phyloP scores from a whole-genome alignment of 2,888 invertebrate genomes.

The Pheosia gnoma region DNA sequence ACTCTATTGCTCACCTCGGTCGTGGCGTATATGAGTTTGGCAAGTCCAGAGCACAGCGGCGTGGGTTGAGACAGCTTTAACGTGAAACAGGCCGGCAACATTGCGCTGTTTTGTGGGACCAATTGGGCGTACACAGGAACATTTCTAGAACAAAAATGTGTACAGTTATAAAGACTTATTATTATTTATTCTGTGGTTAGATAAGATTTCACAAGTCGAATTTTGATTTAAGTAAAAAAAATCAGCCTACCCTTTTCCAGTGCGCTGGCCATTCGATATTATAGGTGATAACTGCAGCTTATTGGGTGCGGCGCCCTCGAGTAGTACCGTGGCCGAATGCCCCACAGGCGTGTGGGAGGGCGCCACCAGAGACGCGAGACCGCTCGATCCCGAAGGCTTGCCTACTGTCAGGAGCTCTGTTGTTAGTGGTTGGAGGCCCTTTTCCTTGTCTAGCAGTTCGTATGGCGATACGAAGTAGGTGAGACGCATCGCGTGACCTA shows the following conservation, averaged over 20 bases:
- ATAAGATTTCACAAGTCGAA: background rate
- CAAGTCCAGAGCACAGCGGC: slow-evolving; percentile 91
- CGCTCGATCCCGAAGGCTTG: slow-evolving; percentile 62
- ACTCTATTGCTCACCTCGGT: slow-evolving; percentile 60
- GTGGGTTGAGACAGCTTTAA: slow-evolving; percentile 91
- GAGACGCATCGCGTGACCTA: slow-evolving; percentile 96
- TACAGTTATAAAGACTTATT: no score
- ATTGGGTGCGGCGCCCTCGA: slow-evolving; percentile 94
- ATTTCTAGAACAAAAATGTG: slow-evolving; percentile 38
- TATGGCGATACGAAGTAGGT: slow-evolving; percentile 98
- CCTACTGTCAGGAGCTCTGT: slow-evolving; percentile 87
- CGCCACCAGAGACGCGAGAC: slow-evolving; percentile 69
- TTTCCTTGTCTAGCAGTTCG: slow-evolving; percentile 92
- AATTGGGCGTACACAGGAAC: slow-evolving; percentile 91
- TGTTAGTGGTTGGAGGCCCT: slow-evolving; percentile 89
- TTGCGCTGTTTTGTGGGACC: slow-evolving; percentile 93
- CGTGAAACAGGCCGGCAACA: slow-evolving; percentile 95
- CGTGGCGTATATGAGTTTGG: slow-evolving; percentile 82
- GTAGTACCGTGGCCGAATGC: slow-evolving; percentile 93
- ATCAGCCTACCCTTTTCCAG: slow-evolving; percentile 87
- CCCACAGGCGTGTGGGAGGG: slow-evolving; percentile 87
- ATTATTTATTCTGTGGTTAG: background rate
- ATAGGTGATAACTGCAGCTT: slow-evolving; percentile 91
- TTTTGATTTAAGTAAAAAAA: background rate
- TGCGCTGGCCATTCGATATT: slow-evolving; percentile 87